Conservation (phyloP, 2,113 vertebrate genomes). For the Callospermophilus lateralis region DNA sequence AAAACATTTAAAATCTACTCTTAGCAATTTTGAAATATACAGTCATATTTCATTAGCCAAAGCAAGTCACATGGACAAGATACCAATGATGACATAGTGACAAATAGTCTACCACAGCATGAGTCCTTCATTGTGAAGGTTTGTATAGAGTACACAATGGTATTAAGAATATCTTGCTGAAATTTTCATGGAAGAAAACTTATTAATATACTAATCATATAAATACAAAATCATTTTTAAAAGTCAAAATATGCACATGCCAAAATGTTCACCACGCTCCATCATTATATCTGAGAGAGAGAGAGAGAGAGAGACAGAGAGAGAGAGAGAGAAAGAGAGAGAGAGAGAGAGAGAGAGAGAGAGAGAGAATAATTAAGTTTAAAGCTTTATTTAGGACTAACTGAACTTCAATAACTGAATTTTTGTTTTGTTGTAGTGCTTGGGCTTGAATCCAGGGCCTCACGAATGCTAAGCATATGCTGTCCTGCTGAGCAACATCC, state of each 20-base stretch:
- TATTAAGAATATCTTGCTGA: background rate
- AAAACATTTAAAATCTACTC: background rate
- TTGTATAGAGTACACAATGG: background rate
- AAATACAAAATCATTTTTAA: background rate
- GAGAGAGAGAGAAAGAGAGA: too few species aligned
- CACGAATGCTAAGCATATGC: background rate
- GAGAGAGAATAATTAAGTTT: background rate
- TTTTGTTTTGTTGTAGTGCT: background rate
- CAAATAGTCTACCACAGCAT: background rate
- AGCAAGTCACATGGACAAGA: background rate
- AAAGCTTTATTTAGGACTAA: background rate
- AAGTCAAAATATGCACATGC: background rate
- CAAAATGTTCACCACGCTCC: background rate
- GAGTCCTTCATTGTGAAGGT: background rate
- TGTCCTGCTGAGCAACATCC: background rate
- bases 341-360: background rate
- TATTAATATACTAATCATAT: background rate
- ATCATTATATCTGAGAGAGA: background rate
- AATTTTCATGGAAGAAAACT: background rate
- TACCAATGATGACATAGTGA: background rate
- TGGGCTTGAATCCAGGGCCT: background rate
- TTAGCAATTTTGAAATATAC: background rate
- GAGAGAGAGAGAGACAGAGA: background rate
- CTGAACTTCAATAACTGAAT: background rate
- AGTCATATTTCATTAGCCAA: background rate